Evolutionary conservation across 1,140 invertebrate species (phyloP).

Genomic region (Heliconius himera): DNA sequence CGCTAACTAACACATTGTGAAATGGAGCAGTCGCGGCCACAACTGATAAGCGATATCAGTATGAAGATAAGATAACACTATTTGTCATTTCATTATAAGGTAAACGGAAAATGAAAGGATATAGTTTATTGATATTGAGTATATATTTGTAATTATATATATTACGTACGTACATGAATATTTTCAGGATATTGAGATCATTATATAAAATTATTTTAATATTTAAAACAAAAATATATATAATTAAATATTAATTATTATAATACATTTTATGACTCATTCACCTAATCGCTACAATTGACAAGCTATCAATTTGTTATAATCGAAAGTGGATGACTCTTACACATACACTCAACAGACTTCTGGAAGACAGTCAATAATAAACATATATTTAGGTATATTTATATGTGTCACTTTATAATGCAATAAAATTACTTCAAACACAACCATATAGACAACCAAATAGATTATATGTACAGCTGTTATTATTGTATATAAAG

Average conservation of each 20-base stretch:
- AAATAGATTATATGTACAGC: no score
- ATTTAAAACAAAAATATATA: not conserved
- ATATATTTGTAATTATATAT: constrained; percentile 11
- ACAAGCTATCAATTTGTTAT: not conserved
- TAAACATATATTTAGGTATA: not conserved
- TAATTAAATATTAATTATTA: not conserved
- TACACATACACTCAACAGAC: not conserved
- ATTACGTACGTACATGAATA: not conserved
- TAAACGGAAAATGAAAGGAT: constrained; percentile 28
- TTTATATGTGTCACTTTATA: not conserved
- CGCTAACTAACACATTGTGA: constrained; percentile 47
- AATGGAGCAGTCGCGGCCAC: constrained; percentile 58
- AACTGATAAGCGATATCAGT: constrained; percentile 60
- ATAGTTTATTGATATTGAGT: not conserved
- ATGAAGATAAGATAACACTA: constrained; percentile 60
- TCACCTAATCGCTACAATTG: not conserved
- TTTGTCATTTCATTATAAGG: constrained; percentile 32
- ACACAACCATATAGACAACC: no score
- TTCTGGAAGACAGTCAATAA: not conserved
- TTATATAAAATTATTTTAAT: constrained; percentile 10
- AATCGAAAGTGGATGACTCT: not conserved
- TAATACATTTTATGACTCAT: not conserved
- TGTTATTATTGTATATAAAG: no score
- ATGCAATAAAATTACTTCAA: no score
- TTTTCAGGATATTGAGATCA: not conserved